Evolutionary conservation across 2,113 vertebrate species (phyloP).

Genomic region (Onychostruthus taczanowskii): DNA sequence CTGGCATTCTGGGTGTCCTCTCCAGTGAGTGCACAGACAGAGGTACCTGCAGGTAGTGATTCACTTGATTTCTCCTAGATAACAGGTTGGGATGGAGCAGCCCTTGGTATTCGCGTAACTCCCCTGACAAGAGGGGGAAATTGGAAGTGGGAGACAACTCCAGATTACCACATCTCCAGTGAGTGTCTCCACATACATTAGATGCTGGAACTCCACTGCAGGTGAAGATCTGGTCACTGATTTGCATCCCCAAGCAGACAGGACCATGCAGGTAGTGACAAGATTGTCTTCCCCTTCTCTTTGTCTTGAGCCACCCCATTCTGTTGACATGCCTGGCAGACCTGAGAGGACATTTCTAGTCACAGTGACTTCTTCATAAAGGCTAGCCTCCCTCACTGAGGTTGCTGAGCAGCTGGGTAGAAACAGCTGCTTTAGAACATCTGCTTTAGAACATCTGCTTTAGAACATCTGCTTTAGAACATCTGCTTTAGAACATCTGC

Average conservation of each 20-base stretch:
- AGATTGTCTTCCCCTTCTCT: not conserved
- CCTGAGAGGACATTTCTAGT: not conserved
- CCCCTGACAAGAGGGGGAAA: not conserved
- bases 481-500: not conserved
- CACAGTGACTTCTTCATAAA: not conserved
- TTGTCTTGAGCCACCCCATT: not conserved
- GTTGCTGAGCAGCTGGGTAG: not conserved
- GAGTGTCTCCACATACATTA: not conserved
- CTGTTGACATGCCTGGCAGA: not conserved
- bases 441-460: not conserved
- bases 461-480: not conserved
- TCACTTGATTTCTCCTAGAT: not conserved
- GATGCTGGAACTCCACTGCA: not conserved
- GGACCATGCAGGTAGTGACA: not conserved
- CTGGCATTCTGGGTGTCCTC: not conserved
- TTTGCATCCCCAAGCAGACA: not conserved
- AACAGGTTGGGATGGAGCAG: not conserved
- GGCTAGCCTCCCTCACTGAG: not conserved
- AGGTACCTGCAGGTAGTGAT: not conserved
- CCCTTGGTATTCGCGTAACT: not conserved
- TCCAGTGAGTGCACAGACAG: not conserved
- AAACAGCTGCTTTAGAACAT: not conserved
- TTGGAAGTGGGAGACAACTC: not conserved
- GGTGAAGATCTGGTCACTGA: not conserved
- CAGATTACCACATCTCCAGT: not conserved